These are phyloP conservation scores for Camponotus floridanus DNA, from an alignment of 1,140 invertebrate genomes.

Conservation along the genomic window DNA sequence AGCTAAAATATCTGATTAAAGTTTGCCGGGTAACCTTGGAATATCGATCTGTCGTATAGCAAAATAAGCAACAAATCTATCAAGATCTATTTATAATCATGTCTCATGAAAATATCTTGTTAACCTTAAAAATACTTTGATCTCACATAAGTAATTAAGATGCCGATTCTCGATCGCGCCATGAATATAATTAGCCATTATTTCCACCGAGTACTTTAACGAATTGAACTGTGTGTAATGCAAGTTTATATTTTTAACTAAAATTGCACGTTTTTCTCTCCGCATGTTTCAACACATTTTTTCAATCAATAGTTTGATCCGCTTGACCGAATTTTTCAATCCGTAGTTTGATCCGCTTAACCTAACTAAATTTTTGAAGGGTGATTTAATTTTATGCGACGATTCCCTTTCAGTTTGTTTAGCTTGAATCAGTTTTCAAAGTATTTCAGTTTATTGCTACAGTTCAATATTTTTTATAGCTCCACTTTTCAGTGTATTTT, in stretches of 20 bases:
- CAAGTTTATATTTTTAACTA: slow-evolving; percentile 11
- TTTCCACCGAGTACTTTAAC: not conserved
- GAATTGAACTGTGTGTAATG: not conserved
- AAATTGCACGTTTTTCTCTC: not conserved
- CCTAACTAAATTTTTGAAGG: slow-evolving; percentile 27
- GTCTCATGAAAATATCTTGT: not conserved
- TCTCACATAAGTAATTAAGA: not conserved
- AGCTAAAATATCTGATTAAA: slow-evolving; percentile 18
- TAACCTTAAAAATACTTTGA: not conserved
- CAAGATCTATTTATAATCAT: not conserved
- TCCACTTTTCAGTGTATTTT: not conserved
- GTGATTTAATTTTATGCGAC: slow-evolving; percentile 30
- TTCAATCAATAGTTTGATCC: slow-evolving; percentile 20
- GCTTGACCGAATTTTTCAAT: slow-evolving; percentile 20
- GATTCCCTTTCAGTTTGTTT: slow-evolving; percentile 9
- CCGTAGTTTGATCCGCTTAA: not conserved
- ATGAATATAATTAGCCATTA: not conserved
- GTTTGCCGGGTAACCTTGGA: slow-evolving; percentile 2
- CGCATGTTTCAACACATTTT: not conserved
- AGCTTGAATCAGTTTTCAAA: not conserved
- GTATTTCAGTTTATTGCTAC: slow-evolving; percentile 31
- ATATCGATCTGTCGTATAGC: slow-evolving; percentile 21
- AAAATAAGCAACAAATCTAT: slow-evolving; percentile 18
- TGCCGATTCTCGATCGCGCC: not conserved
- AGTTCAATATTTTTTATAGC: slow-evolving; percentile 10